These are phyloP conservation scores for Chrosomus eos DNA, from an alignment of 2,797 vertebrate genomes.

Conservation along the genomic window DNA sequence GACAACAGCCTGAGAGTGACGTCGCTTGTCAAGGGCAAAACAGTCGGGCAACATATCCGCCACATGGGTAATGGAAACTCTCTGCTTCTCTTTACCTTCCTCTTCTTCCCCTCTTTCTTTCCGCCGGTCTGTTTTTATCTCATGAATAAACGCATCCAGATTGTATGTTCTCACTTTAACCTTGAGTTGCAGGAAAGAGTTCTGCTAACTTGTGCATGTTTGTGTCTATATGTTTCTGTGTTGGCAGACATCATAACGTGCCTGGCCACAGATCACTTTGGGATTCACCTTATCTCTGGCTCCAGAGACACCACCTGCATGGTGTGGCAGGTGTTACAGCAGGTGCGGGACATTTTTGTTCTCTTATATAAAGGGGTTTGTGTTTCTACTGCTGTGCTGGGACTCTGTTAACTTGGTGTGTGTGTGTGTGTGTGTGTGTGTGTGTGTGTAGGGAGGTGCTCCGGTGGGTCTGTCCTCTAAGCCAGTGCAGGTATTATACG, in stretches of 20 bases:
- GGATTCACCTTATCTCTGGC: constrained; percentile 94
- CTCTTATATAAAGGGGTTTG: not conserved
- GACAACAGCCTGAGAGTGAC: constrained; percentile 95
- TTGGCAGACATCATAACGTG: constrained; percentile 79
- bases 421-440: constrained; percentile 43
- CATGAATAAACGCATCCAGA: not conserved
- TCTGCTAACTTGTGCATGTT: not conserved
- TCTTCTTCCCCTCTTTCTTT: not conserved
- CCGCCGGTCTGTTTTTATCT: not conserved
- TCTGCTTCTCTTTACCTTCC: not conserved
- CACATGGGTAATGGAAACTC: constrained; percentile 87
- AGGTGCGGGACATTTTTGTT: constrained; percentile 73
- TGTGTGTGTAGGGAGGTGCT: constrained; percentile 83
- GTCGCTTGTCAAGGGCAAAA: constrained; percentile 90
- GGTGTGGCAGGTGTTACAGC: constrained; percentile 94
- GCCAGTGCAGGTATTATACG: constrained; percentile 92
- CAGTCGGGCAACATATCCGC: constrained; percentile 88
- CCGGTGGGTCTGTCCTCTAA: constrained; percentile 87
- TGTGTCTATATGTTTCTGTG: not conserved
- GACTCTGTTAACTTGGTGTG: constrained; percentile 14
- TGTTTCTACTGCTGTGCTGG: not conserved
- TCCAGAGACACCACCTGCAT: constrained; percentile 96
- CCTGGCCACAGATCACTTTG: constrained; percentile 91
- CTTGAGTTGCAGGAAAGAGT: not conserved
- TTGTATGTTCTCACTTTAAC: constrained; percentile 9